A percentile compares a stretch with the other conserved stretches of the same genome.
phyloP scores from a whole-genome alignment of 2,888 invertebrate genomes.

The Pecten maximus region DNA sequence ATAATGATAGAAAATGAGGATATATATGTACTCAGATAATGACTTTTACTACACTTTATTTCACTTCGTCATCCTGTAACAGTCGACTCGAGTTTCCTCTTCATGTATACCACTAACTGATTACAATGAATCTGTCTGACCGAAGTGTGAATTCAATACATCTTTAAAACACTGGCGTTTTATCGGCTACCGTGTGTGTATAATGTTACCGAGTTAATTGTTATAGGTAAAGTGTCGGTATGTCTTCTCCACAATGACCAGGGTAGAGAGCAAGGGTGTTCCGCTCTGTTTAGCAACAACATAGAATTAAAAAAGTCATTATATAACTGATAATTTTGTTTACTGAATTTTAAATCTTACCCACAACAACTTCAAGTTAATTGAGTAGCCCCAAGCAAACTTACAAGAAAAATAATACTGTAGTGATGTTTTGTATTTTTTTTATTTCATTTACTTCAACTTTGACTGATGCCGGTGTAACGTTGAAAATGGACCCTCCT shows the following conservation, averaged over 20 bases:
- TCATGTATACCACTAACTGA: background rate
- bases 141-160: background rate
- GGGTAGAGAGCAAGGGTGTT: background rate
- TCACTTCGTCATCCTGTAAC: too few relatives aligned
- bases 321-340: background rate
- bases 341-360: background rate
- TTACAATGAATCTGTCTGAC: background rate
- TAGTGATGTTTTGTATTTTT: too few relatives aligned
- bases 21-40: too few relatives aligned
- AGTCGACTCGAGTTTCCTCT: background rate
- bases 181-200: background rate
- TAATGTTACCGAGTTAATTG: background rate
- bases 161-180: background rate
- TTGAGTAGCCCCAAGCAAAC: too few relatives aligned
- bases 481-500: too few relatives aligned
- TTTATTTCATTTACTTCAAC: too few relatives aligned
- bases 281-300: slow-evolving; percentile 1
- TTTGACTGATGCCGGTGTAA: too few relatives aligned
- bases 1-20: too few relatives aligned
- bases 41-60: too few relatives aligned
- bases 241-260: background rate
- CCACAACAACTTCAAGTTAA: background rate
- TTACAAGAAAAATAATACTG: too few relatives aligned
- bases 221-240: background rate
- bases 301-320: background rate